Conservation (phyloP, 2,113 vertebrate genomes). For the rabbit (Oryctolagus cuniculus) region DNA sequence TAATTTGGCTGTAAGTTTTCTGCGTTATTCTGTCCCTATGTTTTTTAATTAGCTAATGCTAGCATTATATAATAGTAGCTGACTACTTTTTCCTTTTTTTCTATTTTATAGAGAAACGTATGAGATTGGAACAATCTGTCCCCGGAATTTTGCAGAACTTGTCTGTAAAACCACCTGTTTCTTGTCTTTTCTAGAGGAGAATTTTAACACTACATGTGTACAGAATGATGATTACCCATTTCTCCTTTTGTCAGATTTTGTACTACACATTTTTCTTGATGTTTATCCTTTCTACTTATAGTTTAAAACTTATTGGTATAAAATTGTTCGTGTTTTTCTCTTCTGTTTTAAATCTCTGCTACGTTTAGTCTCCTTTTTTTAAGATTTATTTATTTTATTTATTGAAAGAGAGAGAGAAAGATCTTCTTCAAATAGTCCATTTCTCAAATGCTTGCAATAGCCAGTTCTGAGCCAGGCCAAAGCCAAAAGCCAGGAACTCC, state of each 20-base stretch:
- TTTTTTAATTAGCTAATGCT: neutral
- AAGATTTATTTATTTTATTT: too few relatives aligned
- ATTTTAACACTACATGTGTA: neutral
- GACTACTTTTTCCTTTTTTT: neutral
- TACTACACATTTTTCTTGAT: conserved; percentile 10
- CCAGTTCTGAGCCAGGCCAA: too few relatives aligned
- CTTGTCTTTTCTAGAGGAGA: neutral
- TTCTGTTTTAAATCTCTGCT: conserved; percentile 14
- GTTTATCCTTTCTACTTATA: neutral
- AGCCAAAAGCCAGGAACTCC: too few relatives aligned
- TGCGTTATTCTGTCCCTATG: neutral
- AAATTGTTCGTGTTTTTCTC: conserved; percentile 7
- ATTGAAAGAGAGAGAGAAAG: too few relatives aligned
- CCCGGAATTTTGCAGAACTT: conserved; percentile 37
- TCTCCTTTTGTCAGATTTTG: conserved; percentile 32
- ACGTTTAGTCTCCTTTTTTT: neutral
- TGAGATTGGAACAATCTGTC: neutral
- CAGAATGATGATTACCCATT: neutral
- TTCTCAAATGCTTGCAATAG: too few relatives aligned
- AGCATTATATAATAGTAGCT: conserved; percentile 15
- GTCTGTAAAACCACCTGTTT: neutral
- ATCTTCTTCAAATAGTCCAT: too few relatives aligned
- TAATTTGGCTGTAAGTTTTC: neutral
- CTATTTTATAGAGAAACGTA: neutral
- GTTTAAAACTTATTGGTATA: conserved; percentile 36